Percentiles rank a stretch among this genome's conserved stretches.
These are phyloP conservation scores for Harpagoxenus sublaevis DNA, from an alignment of 2,888 invertebrate genomes.

Conservation along the genomic window DNA sequence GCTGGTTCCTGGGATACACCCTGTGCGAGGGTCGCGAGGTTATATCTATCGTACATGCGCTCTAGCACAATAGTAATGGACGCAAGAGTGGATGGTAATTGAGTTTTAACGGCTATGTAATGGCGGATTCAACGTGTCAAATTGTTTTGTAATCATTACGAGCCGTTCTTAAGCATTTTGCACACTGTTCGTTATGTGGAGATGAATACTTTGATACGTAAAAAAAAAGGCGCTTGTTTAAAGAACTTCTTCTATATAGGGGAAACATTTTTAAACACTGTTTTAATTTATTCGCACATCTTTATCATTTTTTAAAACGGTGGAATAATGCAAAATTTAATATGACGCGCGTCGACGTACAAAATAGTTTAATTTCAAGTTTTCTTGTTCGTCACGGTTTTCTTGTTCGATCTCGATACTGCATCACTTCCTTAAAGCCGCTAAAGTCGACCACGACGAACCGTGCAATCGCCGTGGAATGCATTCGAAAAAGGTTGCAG, in stretches of 20 bases:
- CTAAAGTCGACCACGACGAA: constrained; percentile 24
- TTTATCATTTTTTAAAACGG: not conserved
- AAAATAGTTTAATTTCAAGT: constrained; percentile 1
- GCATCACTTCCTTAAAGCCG: constrained; percentile 29
- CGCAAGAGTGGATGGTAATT: constrained; percentile 66
- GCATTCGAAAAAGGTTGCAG: constrained; percentile 27
- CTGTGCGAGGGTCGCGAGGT: too few species aligned
- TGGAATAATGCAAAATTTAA: not conserved
- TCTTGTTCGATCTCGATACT: constrained; percentile 19
- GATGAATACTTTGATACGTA: constrained; percentile 38
- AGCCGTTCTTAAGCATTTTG: constrained; percentile 54
- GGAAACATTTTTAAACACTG: not conserved
- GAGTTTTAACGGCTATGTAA: constrained; percentile 72
- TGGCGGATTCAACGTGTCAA: constrained; percentile 63
- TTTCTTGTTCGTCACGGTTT: not conserved
- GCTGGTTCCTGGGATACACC: too few species aligned
- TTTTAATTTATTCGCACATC: not conserved
- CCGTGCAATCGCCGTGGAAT: constrained; percentile 45
- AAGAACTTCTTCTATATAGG: not conserved
- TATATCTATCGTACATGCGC: too few species aligned
- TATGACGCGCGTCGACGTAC: not conserved
- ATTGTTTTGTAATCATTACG: constrained; percentile 57
- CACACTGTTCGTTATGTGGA: constrained; percentile 30
- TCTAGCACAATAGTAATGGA: constrained; percentile 58
- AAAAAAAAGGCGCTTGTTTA: constrained; percentile 21